A percentile compares a stretch with the other conserved stretches of the same genome.
phyloP scores from a whole-genome alignment of 1,140 invertebrate genomes.

The Ditylenchus dipsaci region DNA sequence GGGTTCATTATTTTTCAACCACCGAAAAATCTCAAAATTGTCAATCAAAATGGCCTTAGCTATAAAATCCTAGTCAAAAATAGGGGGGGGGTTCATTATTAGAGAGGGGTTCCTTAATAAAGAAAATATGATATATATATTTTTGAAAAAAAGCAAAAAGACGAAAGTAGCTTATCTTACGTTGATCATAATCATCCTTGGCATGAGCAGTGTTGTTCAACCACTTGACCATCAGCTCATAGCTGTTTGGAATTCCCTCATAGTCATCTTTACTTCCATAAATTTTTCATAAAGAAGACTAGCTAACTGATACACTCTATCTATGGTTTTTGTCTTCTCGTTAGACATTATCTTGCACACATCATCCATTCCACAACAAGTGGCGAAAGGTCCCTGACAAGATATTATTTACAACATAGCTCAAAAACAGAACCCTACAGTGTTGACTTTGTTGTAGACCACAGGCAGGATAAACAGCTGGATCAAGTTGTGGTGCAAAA shows the following conservation, averaged over 20 bases:
- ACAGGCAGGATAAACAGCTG: not conserved
- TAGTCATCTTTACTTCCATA: not conserved
- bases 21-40: too few relatives aligned
- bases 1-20: too few relatives aligned
- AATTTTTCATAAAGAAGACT: not conserved
- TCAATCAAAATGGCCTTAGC: too few relatives aligned
- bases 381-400: not conserved
- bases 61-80: too few relatives aligned
- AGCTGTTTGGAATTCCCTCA: not conserved
- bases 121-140: too few relatives aligned
- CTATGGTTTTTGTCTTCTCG: not conserved
- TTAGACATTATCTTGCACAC: not conserved
- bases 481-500: not conserved
- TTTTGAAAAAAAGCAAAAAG: too few relatives aligned
- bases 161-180: too few relatives aligned
- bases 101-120: too few relatives aligned
- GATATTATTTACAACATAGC: too few relatives aligned
- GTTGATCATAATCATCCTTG: not conserved
- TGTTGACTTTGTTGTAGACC: not conserved
- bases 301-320: not conserved
- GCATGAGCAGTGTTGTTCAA: not conserved
- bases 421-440: not conserved
- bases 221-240: slow-evolving; percentile 2
- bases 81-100: too few relatives aligned
- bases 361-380: not conserved